These are phyloP conservation scores for Allygus modestus DNA, from an alignment of 2,888 invertebrate genomes.

Conservation along the genomic window DNA sequence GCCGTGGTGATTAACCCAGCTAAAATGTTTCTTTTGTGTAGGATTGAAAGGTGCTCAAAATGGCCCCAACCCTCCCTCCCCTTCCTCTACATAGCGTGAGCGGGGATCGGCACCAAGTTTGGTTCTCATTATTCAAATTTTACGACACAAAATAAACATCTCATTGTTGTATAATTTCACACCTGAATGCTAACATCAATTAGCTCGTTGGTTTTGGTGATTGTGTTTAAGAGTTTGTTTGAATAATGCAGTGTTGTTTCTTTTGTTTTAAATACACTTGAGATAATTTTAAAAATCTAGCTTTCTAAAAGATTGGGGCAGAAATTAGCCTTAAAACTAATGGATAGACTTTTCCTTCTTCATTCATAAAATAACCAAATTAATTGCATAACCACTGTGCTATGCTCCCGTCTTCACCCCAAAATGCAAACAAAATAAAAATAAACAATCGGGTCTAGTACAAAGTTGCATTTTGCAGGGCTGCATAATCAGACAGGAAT, in stretches of 20 bases:
- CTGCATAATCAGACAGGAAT: too few relatives aligned
- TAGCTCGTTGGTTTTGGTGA: background rate
- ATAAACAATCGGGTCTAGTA: too few relatives aligned
- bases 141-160: slow-evolving; percentile 34
- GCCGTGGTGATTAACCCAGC: background rate
- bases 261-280: too few relatives aligned
- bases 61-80: background rate
- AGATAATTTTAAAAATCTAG: too few relatives aligned
- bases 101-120: background rate
- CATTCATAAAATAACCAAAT: too few relatives aligned
- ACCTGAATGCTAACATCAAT: background rate
- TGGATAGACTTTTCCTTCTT: too few relatives aligned
- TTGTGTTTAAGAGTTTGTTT: background rate
- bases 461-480: too few relatives aligned
- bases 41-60: slow-evolving; percentile 35
- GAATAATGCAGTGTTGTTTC: background rate
- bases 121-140: slow-evolving; percentile 36
- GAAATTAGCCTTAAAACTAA: too few relatives aligned
- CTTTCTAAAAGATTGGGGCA: too few relatives aligned
- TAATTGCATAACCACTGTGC: too few relatives aligned
- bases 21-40: slow-evolving; percentile 51
- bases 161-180: slow-evolving; percentile 22
- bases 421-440: too few relatives aligned
- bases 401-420: too few relatives aligned
- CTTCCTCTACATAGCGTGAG: background rate